These are phyloP conservation scores for Simalia tracyae DNA, from an alignment of 2,797 vertebrate genomes.

Conservation along the genomic window DNA sequence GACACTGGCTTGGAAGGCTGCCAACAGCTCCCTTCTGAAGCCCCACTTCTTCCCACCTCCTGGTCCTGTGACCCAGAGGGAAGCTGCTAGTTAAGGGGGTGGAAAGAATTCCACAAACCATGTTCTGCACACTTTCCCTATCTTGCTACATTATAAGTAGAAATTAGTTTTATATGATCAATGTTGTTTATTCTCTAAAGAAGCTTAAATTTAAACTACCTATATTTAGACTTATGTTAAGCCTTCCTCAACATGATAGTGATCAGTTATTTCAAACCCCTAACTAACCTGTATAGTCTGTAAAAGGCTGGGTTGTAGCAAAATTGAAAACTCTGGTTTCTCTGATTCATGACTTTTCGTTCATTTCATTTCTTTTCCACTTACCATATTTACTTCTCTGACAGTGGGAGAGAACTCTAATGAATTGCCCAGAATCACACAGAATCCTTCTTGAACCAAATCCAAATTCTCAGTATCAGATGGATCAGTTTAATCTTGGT, in stretches of 20 bases:
- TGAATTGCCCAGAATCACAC: background rate
- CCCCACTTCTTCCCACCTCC: background rate
- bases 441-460: background rate
- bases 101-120: background rate
- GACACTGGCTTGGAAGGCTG: background rate
- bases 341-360: background rate
- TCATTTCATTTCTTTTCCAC: background rate
- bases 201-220: background rate
- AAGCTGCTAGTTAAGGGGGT: background rate
- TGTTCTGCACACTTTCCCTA: background rate
- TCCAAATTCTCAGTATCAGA: background rate
- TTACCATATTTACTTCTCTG: background rate
- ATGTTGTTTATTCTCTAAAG: background rate
- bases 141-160: background rate
- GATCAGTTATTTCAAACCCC: background rate
- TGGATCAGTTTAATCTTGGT: background rate
- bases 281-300: background rate
- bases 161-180: background rate
- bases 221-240: background rate
- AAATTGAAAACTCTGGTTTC: background rate
- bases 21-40: background rate
- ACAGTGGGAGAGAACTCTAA: background rate
- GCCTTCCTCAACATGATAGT: background rate
- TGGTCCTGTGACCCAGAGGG: background rate
- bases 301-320: background rate